phyloP scores from a whole-genome alignment of 1,140 invertebrate genomes.

The Bathynomus jamesi region DNA sequence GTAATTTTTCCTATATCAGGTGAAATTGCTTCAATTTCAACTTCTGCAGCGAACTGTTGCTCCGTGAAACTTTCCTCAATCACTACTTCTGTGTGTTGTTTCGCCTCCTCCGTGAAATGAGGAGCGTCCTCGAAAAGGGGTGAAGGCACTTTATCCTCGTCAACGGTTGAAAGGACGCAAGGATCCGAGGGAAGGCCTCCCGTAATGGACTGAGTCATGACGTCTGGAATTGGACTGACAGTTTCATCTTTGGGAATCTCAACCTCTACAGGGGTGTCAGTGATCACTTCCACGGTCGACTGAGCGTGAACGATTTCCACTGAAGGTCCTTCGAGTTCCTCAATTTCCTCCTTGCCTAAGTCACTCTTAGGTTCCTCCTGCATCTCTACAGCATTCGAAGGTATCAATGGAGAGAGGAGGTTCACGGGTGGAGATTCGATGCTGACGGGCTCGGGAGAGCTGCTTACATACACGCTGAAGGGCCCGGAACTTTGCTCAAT shows the following conservation, averaged over 20 bases:
- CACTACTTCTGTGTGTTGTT: no score
- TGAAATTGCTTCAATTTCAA: no score
- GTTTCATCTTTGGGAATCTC: neutral
- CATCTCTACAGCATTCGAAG: conserved; percentile 7
- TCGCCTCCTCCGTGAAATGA: no score
- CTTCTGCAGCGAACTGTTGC: no score
- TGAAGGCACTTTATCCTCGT: no score
- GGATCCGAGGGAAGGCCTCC: neutral
- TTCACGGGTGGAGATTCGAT: conserved; percentile 19
- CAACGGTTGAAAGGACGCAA: no score
- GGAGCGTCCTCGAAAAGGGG: no score
- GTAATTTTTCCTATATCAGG: no score
- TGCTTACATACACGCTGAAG: conserved; percentile 36
- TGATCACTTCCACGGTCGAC: conserved; percentile 28
- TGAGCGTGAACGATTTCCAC: conserved; percentile 36
- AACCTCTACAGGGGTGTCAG: neutral
- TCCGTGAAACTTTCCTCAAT: no score
- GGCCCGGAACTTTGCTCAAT: conserved; percentile 27
- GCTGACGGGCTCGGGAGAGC: conserved; percentile 31
- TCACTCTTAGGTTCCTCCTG: conserved; percentile 15
- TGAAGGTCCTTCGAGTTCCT: conserved; percentile 7
- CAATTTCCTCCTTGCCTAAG: neutral
- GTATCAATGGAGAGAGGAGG: neutral
- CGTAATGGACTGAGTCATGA: neutral
- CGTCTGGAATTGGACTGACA: neutral